Evolutionary conservation across 2,888 invertebrate genomes (phyloP).

Genomic region (Thumatha senex): DNA sequence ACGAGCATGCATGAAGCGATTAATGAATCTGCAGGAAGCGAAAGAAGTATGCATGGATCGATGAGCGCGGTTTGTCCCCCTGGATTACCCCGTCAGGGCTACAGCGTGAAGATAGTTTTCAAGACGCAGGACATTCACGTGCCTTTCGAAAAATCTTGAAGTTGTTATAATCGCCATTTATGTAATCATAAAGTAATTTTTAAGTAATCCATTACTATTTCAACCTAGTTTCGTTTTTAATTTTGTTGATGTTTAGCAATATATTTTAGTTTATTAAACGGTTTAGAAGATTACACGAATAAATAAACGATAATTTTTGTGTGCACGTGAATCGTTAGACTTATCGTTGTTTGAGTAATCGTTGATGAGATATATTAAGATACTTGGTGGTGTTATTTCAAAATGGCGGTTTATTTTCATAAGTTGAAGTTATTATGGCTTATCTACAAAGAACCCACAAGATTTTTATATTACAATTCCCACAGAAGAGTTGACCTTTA

Average conservation of each 20-base stretch:
- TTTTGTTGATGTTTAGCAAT: conserved; percentile 41
- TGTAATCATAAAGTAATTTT: conserved; percentile 51
- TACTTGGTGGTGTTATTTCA: conserved; percentile 2
- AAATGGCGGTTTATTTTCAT: conserved; percentile 16
- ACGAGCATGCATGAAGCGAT: no score
- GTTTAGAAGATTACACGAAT: conserved; percentile 36
- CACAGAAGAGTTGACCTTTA: conserved; percentile 8
- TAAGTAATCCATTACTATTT: conserved; percentile 49
- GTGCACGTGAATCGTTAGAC: neutral
- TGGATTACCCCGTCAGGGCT: no score
- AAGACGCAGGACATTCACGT: conserved; percentile 1
- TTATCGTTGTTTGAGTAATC: neutral
- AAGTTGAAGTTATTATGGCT: conserved; percentile 9
- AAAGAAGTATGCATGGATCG: no score
- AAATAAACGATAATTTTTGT: conserved; percentile 33
- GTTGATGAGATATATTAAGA: neutral
- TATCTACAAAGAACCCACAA: conserved; percentile 3
- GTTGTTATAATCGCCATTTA: conserved; percentile 59
- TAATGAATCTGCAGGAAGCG: no score
- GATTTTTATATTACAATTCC: conserved; percentile 4
- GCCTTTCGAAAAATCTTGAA: conserved; percentile 52
- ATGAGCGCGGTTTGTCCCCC: no score
- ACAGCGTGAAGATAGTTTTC: no score
- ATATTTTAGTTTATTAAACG: conserved; percentile 35
- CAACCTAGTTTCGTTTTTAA: conserved; percentile 52